Evolutionary conservation across 2,113 vertebrate species (phyloP).

Genomic region (Crypturellus undulatus): DNA sequence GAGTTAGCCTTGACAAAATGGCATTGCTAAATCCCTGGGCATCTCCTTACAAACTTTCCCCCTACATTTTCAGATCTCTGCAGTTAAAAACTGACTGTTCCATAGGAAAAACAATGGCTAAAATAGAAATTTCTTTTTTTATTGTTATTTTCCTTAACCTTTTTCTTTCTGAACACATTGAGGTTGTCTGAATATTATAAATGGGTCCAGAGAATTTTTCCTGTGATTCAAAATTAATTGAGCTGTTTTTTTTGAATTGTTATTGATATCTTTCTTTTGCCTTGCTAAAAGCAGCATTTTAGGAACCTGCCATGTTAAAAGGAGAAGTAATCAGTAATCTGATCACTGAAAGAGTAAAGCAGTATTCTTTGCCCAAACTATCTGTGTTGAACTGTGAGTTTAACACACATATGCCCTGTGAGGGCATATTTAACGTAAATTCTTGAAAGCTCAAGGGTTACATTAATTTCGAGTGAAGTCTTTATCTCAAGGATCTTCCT

Average conservation of each 20-base stretch:
- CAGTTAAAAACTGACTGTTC: background rate
- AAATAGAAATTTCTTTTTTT: background rate
- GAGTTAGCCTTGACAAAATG: background rate
- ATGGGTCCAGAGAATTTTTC: background rate
- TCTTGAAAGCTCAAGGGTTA: background rate
- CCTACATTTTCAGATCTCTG: background rate
- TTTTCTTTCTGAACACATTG: background rate
- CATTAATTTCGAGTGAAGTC: background rate
- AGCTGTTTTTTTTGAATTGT: background rate
- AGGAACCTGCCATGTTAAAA: background rate
- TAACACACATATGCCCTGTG: too few relatives aligned
- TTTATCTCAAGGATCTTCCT: background rate
- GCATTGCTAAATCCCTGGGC: background rate
- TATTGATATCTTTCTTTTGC: background rate
- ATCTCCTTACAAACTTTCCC: background rate
- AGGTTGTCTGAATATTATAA: background rate
- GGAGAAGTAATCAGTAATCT: background rate
- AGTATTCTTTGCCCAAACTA: background rate
- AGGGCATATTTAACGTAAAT: background rate
- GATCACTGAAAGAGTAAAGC: background rate
- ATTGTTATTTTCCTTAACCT: background rate
- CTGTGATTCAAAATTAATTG: background rate
- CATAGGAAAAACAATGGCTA: background rate
- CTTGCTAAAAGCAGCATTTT: background rate
- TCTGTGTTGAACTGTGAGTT: background rate